A percentile compares a stretch with the other conserved stretches of the same genome.
Conservation (phyloP, 2,113 vertebrate species). For the Ahaetulla prasina region DNA sequence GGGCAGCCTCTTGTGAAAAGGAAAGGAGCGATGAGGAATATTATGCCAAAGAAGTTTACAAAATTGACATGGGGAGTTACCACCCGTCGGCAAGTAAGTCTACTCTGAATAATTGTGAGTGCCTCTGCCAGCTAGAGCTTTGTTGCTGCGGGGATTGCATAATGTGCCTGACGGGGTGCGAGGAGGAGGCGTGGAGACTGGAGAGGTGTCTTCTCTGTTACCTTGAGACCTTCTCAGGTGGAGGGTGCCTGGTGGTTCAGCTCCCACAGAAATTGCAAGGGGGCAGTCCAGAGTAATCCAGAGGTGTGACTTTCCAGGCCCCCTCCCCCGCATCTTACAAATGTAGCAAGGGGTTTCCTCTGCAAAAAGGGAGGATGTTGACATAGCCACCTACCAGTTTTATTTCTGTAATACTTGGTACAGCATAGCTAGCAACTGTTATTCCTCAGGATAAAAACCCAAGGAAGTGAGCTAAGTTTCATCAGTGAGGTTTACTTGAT, state of each 20-base stretch:
- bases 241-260: neutral
- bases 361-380: neutral
- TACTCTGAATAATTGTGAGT: neutral
- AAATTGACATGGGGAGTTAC: slow-evolving; percentile 84
- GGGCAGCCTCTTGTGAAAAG: slow-evolving; percentile 88
- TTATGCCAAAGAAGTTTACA: slow-evolving; percentile 97
- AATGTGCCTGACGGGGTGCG: neutral
- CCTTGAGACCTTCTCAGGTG: neutral
- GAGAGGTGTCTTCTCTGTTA: too few relatives aligned
- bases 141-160: neutral
- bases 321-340: neutral
- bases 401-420: neutral
- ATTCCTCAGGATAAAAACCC: neutral
- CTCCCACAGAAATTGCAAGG: neutral
- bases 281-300: too few relatives aligned
- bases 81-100: slow-evolving; percentile 88
- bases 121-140: neutral
- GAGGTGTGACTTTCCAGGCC: neutral
- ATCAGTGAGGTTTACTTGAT: too few relatives aligned
- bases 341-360: neutral
- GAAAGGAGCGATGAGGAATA: slow-evolving; percentile 98
- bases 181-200: neutral
- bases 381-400: neutral
- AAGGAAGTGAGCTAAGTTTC: neutral
- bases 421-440: neutral